Percentiles rank a stretch among this genome's conserved stretches.
phyloP scores from a whole-genome alignment of 92 coral and sea anemone genomes.

The Micromussa lordhowensis region DNA sequence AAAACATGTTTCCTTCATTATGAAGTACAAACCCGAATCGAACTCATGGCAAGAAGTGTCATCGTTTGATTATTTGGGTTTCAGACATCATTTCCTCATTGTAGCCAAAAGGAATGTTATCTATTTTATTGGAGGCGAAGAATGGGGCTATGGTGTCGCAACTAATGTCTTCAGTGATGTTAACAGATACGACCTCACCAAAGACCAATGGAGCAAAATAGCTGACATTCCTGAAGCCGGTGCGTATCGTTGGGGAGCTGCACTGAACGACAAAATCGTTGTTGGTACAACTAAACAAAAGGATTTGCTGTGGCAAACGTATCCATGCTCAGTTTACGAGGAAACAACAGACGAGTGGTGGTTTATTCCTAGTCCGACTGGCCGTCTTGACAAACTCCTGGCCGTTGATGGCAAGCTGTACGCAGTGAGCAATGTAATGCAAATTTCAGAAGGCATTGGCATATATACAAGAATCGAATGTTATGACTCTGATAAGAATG shows the following conservation, averaged over 20 bases:
- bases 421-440: neutral
- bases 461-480: neutral
- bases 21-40: neutral
- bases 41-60: neutral
- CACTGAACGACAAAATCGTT: neutral
- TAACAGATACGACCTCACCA: neutral
- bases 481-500: neutral
- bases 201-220: neutral
- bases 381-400: neutral
- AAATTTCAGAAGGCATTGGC: no score
- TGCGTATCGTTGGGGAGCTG: neutral
- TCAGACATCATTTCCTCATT: neutral
- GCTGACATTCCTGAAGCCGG: neutral
- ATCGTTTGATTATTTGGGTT: neutral
- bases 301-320: neutral
- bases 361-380: neutral
- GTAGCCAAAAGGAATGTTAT: neutral
- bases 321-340: neutral
- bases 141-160: no score
- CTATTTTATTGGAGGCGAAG: neutral
- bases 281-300: neutral
- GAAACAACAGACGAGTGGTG: conserved; percentile 1
- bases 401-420: neutral
- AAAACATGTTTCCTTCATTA: neutral
- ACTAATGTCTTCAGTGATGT: neutral